phyloP scores from a whole-genome alignment of 2,888 invertebrate species.

The Archaeoteleia sp. region DNA sequence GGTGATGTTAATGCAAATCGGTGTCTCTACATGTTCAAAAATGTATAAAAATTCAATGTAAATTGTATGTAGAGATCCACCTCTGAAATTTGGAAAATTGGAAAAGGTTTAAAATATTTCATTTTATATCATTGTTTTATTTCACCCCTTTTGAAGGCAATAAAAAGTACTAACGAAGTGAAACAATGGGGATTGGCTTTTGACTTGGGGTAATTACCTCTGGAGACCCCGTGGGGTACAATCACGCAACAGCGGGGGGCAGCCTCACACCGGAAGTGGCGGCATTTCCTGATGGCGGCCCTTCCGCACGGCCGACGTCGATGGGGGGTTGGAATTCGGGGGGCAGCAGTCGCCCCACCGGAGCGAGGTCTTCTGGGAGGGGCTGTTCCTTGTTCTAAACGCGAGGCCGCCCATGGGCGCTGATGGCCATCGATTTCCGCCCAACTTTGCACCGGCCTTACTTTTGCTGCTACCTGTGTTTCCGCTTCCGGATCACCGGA shows the following conservation, averaged over 20 bases:
- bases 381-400: conserved; percentile 96
- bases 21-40: no score
- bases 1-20: no score
- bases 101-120: no score
- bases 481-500: conserved; percentile 36
- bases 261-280: conserved; percentile 73
- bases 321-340: conserved; percentile 70
- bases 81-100: no score
- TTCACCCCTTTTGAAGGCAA: no score
- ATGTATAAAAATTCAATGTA: no score
- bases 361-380: conserved; percentile 97
- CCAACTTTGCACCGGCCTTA: conserved; percentile 59
- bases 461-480: conserved; percentile 53
- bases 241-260: conserved; percentile 74
- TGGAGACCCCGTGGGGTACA: conserved; percentile 73
- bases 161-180: neutral
- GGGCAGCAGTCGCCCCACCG: conserved; percentile 96
- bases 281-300: conserved; percentile 70
- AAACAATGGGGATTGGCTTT: neutral
- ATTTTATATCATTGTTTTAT: no score
- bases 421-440: conserved; percentile 75
- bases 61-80: no score
- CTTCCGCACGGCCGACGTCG: conserved; percentile 64
- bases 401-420: conserved; percentile 95
- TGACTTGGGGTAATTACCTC: conserved; percentile 61